A percentile compares a stretch with the other conserved stretches of the same genome.
These are phyloP conservation scores for Oikopleura dioica DNA, from an alignment of 23 tunicate species.

Conservation along the genomic window DNA sequence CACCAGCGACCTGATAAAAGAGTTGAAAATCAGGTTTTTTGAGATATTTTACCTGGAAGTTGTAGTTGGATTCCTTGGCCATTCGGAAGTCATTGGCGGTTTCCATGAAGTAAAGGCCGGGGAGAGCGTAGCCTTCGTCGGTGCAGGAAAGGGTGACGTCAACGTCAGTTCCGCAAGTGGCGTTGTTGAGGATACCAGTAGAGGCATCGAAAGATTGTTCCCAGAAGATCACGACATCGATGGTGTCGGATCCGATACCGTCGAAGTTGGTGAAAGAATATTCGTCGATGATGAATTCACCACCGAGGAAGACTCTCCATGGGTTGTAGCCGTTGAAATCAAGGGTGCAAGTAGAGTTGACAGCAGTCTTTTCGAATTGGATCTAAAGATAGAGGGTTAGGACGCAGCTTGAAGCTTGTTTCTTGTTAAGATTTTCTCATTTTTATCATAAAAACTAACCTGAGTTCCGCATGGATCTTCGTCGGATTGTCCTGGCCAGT, in stretches of 20 bases:
- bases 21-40: too few species aligned
- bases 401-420: too few species aligned
- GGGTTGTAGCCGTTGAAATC: neutral
- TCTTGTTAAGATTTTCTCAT: too few species aligned
- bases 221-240: constrained; percentile 6
- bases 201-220: neutral
- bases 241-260: neutral
- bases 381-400: too few species aligned
- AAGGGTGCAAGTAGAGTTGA: constrained; percentile 2
- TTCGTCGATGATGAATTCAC: neutral
- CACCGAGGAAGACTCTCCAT: constrained; percentile 4
- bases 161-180: neutral
- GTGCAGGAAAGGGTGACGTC: neutral
- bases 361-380: too few species aligned
- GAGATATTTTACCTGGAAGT: too few species aligned
- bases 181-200: neutral
- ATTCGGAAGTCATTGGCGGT: constrained; percentile 12
- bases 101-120: constrained; percentile 1
- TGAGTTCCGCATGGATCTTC: constrained; percentile 7
- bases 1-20: neutral
- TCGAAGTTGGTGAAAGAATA: neutral
- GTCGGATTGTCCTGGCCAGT: constrained; percentile 6
- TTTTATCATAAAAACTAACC: neutral
- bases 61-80: constrained; percentile 3
- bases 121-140: neutral